Evolutionary conservation across 2,797 vertebrate genomes (phyloP).

Genomic region (Lacerta viridis): DNA sequence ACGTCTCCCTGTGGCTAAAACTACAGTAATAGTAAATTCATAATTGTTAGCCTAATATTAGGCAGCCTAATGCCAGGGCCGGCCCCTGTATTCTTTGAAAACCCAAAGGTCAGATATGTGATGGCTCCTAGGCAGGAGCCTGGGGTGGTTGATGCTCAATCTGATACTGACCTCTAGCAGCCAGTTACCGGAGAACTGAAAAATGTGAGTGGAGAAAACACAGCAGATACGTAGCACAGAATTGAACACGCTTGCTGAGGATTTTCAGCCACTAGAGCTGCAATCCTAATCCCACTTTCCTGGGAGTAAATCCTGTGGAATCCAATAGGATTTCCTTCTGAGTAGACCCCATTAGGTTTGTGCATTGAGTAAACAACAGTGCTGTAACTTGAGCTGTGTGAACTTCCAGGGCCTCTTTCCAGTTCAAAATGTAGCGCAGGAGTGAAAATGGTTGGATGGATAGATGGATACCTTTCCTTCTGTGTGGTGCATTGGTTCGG

Average conservation of each 20-base stretch:
- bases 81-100: background rate
- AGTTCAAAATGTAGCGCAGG: background rate
- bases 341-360: no score
- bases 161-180: background rate
- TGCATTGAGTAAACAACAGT: background rate
- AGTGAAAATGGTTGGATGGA: background rate
- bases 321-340: no score
- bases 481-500: background rate
- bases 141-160: background rate
- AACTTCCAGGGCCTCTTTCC: background rate
- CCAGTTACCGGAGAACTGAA: background rate
- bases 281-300: no score
- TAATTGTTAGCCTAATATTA: background rate
- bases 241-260: background rate
- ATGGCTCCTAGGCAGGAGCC: no score
- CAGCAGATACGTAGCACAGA: background rate
- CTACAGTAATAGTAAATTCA: background rate
- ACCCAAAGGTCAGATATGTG: background rate
- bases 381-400: background rate
- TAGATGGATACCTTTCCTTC: background rate
- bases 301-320: no score
- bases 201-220: background rate
- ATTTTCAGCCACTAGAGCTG: background rate
- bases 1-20: background rate
- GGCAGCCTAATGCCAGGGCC: background rate